Conservation (phyloP, 1,140 invertebrate genomes). For the Anoplophora glabripennis region DNA sequence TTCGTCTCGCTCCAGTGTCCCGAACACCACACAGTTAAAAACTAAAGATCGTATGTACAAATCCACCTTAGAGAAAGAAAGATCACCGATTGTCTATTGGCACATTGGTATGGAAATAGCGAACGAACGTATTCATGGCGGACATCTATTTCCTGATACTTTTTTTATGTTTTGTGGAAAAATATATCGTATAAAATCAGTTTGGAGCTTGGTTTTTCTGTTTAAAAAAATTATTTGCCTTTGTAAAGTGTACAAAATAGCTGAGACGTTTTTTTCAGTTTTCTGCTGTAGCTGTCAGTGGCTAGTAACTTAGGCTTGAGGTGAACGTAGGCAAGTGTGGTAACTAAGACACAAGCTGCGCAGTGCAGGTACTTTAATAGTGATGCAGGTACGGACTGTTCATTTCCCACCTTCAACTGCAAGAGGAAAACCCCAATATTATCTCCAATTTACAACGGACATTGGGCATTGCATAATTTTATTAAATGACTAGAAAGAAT, state of each 20-base stretch:
- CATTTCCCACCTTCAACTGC: constrained; percentile 17
- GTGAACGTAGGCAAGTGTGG: constrained; percentile 35
- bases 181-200: no score
- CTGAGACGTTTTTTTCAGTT: background rate
- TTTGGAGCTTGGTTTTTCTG: no score
- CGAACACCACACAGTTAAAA: constrained; percentile 19
- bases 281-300: background rate
- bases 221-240: no score
- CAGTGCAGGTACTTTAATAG: constrained; percentile 37
- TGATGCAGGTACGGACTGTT: constrained; percentile 35
- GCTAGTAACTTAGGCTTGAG: constrained; percentile 12
- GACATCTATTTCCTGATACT: no score
- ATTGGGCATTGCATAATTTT: no score
- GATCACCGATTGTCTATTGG: constrained; percentile 22
- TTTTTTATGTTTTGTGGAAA: no score
- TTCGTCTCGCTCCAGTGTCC: constrained; percentile 3
- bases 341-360: constrained; percentile 38
- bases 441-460: background rate
- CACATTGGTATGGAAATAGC: constrained; percentile 23
- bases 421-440: background rate
- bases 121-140: background rate
- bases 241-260: no score
- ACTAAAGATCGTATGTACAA: constrained; percentile 6
- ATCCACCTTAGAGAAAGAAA: background rate
- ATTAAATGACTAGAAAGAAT: no score